phyloP scores from a whole-genome alignment of 1,140 invertebrate genomes.

The Bicyclus anynana region DNA sequence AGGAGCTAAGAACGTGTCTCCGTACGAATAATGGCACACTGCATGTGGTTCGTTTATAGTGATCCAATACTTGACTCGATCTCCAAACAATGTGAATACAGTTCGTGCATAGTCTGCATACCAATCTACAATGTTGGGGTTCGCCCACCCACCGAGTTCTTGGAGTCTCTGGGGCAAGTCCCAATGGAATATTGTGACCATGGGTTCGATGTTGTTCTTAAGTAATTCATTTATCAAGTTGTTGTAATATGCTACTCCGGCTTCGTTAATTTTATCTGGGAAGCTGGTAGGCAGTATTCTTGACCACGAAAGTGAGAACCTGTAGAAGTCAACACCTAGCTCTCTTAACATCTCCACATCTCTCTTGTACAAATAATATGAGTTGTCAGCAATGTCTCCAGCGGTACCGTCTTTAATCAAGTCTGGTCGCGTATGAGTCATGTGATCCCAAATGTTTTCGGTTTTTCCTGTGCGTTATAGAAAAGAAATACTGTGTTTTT shows the following conservation, averaged over 20 bases:
- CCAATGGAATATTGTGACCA: constrained; percentile 83
- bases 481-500: no score
- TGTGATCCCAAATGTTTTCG: constrained; percentile 69
- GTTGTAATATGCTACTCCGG: constrained; percentile 81
- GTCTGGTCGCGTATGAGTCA: constrained; percentile 66
- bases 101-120: constrained; percentile 80
- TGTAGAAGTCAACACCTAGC: constrained; percentile 76
- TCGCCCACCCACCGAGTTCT: constrained; percentile 81
- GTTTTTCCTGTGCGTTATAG: constrained; percentile 55
- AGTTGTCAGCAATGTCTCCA: constrained; percentile 61
- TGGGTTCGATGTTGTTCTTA: constrained; percentile 72
- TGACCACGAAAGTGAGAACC: constrained; percentile 82
- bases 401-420: constrained; percentile 73
- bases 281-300: constrained; percentile 80
- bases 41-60: constrained; percentile 84
- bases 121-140: constrained; percentile 78
- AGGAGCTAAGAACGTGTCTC: constrained; percentile 66
- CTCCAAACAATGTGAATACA: constrained; percentile 78
- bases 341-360: constrained; percentile 75
- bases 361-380: constrained; percentile 59
- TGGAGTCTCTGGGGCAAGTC: constrained; percentile 80
- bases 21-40: constrained; percentile 78
- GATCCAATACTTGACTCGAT: constrained; percentile 81
- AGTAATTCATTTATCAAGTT: constrained; percentile 79
- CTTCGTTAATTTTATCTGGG: constrained; percentile 73